Base-by-base conservation (phyloP, 2,797 vertebrate genomes). In the Sibirionetta formosa region DNA sequence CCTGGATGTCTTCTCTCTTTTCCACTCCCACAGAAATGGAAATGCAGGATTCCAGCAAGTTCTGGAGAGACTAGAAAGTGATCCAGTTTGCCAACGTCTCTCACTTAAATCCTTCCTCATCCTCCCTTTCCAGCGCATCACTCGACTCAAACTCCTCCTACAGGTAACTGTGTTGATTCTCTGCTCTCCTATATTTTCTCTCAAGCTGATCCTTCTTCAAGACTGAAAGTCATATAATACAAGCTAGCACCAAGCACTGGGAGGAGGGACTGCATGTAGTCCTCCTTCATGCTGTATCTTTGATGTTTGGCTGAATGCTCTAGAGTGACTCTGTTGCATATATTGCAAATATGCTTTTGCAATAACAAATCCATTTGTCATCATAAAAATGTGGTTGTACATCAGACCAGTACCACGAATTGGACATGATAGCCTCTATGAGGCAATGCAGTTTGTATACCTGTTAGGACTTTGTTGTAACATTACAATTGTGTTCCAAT, bases 101-200 rank as follows among this genome's bases (percentile, higher is more conserved):
- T 99, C 99, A 22, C 98, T 99, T 13, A 99, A 99, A 53, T 99
- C 99, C 76, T 99, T 99, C 95, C 99, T 99, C 31, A 99, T 99
- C 57, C 99, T 99, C 50, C 99, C 99, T 24, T 99, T 99, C 94
- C 99, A 99, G 95, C 99, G 99, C 53, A 99, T 99, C 93, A 99
- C 99, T 44, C 98, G 99, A 20, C 98, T 99, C 70, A 99, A 99
- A 91, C 98, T 99, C 83, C 98, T 99, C 82, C 99, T 99, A 11
- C 99, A 99, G 99, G 99, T 99, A 93, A 51, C 46, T 83, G 35
- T 11, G 33, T 1, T 36, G 24, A 44, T 77, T 57, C 33, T 42
- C 44, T 57, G 26, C 20, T 57, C 78, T 75, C 56, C 22, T 19
- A 7, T 23, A 19, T 13, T 61, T 90, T 69, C 48, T 76, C 42